phyloP scores from a whole-genome alignment of 2,888 invertebrate species.

The Microplitis deprimator region DNA sequence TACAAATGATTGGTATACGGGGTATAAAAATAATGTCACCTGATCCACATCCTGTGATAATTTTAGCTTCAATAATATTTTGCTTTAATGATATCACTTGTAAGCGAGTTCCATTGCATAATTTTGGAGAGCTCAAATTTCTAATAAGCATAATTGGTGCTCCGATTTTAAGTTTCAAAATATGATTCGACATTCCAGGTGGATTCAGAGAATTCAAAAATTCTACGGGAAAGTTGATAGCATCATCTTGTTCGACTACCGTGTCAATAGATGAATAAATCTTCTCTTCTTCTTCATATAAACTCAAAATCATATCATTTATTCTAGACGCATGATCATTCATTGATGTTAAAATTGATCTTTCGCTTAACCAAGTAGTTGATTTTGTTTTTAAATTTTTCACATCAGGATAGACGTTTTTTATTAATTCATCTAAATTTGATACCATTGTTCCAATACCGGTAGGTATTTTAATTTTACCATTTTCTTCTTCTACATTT shows the following conservation, averaged over 20 bases:
- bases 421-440: background rate
- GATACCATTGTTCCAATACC: background rate
- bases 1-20: too few species aligned
- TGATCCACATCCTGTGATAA: constrained; percentile 46
- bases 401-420: background rate
- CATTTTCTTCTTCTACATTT: background rate
- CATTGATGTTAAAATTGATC: background rate
- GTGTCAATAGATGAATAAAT: background rate
- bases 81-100: constrained; percentile 41
- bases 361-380: background rate
- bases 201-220: constrained; percentile 27
- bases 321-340: background rate
- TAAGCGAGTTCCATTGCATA: constrained; percentile 45
- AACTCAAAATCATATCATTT: background rate
- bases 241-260: background rate
- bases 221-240: background rate
- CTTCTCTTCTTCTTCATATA: background rate
- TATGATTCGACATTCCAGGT: constrained; percentile 28
- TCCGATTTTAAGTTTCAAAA: constrained; percentile 45
- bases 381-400: background rate
- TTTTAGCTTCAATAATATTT: constrained; percentile 54
- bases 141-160: constrained; percentile 44
- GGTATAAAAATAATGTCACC: constrained; percentile 24
- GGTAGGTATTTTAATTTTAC: background rate
- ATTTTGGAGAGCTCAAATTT: constrained; percentile 45